Percentiles rank a stretch among this genome's conserved stretches.
Conservation (phyloP, 1,140 invertebrate species). For the Sitobion miscanthi region DNA sequence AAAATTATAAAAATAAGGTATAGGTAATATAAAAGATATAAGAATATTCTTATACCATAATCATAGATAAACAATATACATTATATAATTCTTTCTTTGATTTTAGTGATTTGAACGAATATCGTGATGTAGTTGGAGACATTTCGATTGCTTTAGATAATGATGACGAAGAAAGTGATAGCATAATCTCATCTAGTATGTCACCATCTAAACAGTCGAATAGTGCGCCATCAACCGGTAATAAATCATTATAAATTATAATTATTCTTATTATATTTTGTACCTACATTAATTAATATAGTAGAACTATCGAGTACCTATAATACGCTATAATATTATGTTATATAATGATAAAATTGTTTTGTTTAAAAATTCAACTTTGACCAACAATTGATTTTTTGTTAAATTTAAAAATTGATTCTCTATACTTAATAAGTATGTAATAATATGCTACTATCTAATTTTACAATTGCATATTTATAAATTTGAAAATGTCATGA, state of each 20-base stretch:
- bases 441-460: background rate
- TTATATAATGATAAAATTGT: background rate
- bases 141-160: slow-evolving; percentile 49
- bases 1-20: background rate
- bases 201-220: slow-evolving; percentile 46
- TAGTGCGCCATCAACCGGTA: slow-evolving; percentile 33
- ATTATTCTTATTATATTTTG: background rate
- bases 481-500: background rate
- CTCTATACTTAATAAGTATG: background rate
- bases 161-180: slow-evolving; percentile 55
- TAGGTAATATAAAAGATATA: background rate
- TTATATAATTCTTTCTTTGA: background rate
- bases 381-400: too few species aligned
- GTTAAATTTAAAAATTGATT: background rate
- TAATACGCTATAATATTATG: too few species aligned
- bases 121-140: slow-evolving; percentile 48
- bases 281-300: background rate
- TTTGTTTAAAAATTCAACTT: background rate
- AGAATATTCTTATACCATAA: background rate
- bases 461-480: background rate
- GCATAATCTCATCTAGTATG: slow-evolving; percentile 52
- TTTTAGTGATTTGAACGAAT: slow-evolving; percentile 50
- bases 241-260: background rate
- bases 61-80: background rate
- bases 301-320: background rate